Evolutionary conservation across 2,888 invertebrate genomes (phyloP), one percentile per base, ranked within the genome.

Genomic region (Hypomecis atomaria): DNA sequence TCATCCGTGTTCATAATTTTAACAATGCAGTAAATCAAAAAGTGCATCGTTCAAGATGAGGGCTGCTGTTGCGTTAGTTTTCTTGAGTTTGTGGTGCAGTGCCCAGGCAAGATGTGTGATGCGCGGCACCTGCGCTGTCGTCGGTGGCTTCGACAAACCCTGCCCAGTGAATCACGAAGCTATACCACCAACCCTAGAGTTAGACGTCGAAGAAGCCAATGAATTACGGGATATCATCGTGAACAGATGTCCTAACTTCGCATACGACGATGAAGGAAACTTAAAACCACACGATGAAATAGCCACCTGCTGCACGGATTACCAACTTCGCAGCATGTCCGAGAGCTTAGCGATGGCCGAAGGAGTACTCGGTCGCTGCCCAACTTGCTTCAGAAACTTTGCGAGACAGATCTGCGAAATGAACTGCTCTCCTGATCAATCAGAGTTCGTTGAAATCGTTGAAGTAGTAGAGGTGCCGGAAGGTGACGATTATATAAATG

Each of bases 361-460:
- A 49, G 93, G 94, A 57, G 85, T 98, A 0, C 94, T 97, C 34
- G 94, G 94, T 4, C 93, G 98, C 47, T 99, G 99, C 81, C 96
- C 97, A 0, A 94, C 96, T 0, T 99, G 99, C 79, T 85, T 94
- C 1, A 89, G 94, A 65, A 99, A 99, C 83, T 94, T 98, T 74
- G 93, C 95, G 7, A 92, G 94, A 50, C 94, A 96, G 45, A 95
- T 97, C 72, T 99, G 99, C 81, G 94, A 96, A 71, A 94, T 97
- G 86, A 96, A 96, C 5, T 99, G 99, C 84, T 93, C 94, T 3
- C 94, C 96, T 0, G 92, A 95, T 52, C 98, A 98, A 74, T 93
- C 94, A 23, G 77, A 82, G 5, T 92, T 87, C 61, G 59, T 90
- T 2, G 82, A 84, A n/a, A 80, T 88, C 1, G 53, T 43, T 6